Conservation (phyloP, 2,797 vertebrate species). For the Dipus sagitta region DNA sequence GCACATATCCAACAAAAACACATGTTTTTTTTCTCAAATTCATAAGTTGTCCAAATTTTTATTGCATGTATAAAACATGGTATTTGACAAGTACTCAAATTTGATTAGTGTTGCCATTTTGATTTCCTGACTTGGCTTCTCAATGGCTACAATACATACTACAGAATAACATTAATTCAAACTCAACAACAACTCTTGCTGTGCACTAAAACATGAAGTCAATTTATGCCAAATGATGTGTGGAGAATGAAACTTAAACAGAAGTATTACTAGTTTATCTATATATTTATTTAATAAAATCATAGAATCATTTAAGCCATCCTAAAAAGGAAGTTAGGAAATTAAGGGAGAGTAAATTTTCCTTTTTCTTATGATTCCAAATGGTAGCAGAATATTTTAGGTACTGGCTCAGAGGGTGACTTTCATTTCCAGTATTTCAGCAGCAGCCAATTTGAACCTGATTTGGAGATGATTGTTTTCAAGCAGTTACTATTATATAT, state of each 20-base stretch:
- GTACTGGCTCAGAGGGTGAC: slow-evolving; percentile 38
- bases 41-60: slow-evolving; percentile 33
- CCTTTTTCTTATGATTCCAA: slow-evolving; percentile 2
- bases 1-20: slow-evolving; percentile 11
- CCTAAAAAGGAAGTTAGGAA: slow-evolving; percentile 53
- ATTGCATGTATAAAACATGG: slow-evolving; percentile 42
- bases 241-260: slow-evolving; percentile 67
- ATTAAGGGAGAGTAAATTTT: slow-evolving; percentile 22
- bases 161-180: slow-evolving; percentile 59
- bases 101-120: slow-evolving; percentile 63
- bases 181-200: slow-evolving; percentile 62
- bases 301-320: slow-evolving; percentile 54
- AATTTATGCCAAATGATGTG: slow-evolving; percentile 70
- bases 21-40: slow-evolving; percentile 60
- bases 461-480: slow-evolving; percentile 74
- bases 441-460: slow-evolving; percentile 66
- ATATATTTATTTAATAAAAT: slow-evolving; percentile 58
- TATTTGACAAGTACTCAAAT: slow-evolving; percentile 33
- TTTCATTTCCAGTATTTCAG: slow-evolving; percentile 68
- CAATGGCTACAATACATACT: slow-evolving; percentile 38
- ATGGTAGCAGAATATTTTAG: slow-evolving; percentile 57
- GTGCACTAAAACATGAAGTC: slow-evolving; percentile 69
- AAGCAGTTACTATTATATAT: slow-evolving; percentile 61
- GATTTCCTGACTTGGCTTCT: slow-evolving; percentile 63
- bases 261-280: slow-evolving; percentile 64